Conservation (phyloP, 2,797 vertebrate species). For the Myiothlypis coronata region DNA sequence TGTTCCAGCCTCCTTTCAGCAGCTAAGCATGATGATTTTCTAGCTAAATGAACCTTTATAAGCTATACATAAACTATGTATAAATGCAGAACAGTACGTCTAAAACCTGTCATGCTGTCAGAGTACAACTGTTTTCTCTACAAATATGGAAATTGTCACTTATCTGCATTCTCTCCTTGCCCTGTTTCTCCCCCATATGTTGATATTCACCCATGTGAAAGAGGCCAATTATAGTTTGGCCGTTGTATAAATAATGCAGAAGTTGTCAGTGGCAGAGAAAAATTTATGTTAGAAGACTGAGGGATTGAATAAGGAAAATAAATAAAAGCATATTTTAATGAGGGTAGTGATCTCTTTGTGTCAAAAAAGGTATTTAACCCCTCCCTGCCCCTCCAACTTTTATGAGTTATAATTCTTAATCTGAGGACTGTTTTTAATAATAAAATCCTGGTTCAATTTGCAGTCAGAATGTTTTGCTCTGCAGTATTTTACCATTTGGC, state of each 20-base stretch:
- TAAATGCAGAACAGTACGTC: background rate
- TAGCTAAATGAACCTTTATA: slow-evolving; percentile 26
- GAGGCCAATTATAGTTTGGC: slow-evolving; percentile 30
- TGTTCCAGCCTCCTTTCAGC: slow-evolving; percentile 9
- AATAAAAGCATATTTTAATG: background rate
- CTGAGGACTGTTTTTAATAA: background rate
- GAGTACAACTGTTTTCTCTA: background rate
- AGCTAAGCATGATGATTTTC: background rate
- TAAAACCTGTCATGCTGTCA: background rate
- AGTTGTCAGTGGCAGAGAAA: slow-evolving; percentile 3
- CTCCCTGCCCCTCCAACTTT: accelerated
- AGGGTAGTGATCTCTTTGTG: background rate
- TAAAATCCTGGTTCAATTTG: background rate
- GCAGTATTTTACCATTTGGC: background rate
- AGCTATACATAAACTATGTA: slow-evolving; percentile 5
- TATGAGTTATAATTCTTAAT: background rate
- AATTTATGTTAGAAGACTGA: background rate
- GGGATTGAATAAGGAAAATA: background rate
- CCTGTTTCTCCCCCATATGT: background rate
- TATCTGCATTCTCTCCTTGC: background rate
- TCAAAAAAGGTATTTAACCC: background rate
- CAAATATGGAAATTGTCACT: slow-evolving; percentile 7
- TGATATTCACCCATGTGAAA: slow-evolving; percentile 47
- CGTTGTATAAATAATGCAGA: slow-evolving; percentile 19
- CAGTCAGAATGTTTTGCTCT: background rate